Conservation (phyloP, 2,797 vertebrate genomes). For the Pangasius sanitwongsei region DNA sequence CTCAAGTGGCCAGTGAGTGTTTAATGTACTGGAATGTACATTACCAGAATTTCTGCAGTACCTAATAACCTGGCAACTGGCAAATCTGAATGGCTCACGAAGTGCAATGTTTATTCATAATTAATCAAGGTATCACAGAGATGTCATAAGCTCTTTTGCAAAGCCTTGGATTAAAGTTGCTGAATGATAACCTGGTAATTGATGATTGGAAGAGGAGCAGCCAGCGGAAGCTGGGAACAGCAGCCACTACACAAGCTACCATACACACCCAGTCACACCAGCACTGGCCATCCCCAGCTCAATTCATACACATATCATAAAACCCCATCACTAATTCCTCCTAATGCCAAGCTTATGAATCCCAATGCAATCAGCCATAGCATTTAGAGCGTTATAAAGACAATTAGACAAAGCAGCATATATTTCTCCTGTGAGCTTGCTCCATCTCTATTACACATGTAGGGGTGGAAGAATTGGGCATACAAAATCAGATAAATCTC, state of each 20-base stretch:
- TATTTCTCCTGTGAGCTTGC: conserved; percentile 21
- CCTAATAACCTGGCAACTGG: conserved; percentile 14
- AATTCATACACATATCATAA: conserved; percentile 4
- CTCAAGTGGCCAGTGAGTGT: not conserved
- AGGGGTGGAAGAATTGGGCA: conserved; percentile 13
- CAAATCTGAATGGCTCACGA: not conserved
- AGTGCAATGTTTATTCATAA: not conserved
- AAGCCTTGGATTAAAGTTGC: conserved; percentile 1
- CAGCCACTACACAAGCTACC: conserved; percentile 25
- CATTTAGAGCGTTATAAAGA: conserved; percentile 8
- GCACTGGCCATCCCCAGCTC: conserved; percentile 9
- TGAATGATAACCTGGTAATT: conserved; percentile 10
- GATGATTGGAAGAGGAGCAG: conserved; percentile 27
- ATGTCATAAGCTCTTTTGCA: conserved; percentile 33
- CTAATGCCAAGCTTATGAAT: not conserved
- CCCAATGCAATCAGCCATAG: not conserved
- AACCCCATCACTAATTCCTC: not conserved
- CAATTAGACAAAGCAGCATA: not conserved
- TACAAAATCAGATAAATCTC: conserved; percentile 19
- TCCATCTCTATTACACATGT: conserved; percentile 10
- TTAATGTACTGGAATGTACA: not conserved
- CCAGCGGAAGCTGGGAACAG: conserved; percentile 31
- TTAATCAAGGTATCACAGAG: conserved; percentile 15
- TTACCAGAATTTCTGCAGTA: not conserved
- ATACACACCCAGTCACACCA: conserved; percentile 32